Conservation (phyloP, 2,797 vertebrate species). For the Oophaga sylvatica region DNA sequence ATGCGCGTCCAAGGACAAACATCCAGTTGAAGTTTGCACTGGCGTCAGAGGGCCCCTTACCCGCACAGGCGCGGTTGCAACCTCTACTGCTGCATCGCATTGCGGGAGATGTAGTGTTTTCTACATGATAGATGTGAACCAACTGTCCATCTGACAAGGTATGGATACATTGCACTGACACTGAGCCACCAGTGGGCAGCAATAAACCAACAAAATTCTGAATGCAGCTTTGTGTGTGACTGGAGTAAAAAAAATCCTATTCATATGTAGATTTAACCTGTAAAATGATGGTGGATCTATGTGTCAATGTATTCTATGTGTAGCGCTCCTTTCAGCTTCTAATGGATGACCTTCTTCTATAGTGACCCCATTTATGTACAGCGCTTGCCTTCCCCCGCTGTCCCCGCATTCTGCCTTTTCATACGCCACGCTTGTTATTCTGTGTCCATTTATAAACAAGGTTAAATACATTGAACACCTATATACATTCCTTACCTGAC, state of each 20-base stretch:
- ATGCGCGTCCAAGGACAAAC: too few relatives aligned
- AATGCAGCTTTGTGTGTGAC: not conserved
- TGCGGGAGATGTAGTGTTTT: not conserved
- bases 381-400: not conserved
- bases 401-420: not conserved
- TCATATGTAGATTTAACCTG: not conserved
- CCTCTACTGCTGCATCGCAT: not conserved
- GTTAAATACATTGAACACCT: constrained; percentile 9
- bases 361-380: not conserved
- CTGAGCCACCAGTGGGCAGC: not conserved
- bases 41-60: too few relatives aligned
- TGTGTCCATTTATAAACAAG: constrained; percentile 15
- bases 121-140: not conserved
- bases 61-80: too few relatives aligned
- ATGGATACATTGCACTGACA: not conserved
- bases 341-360: constrained; percentile 7
- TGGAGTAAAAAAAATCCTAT: not conserved
- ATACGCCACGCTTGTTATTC: not conserved
- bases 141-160: not conserved
- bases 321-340: not conserved
- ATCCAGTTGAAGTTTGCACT: too few relatives aligned
- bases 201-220: not conserved
- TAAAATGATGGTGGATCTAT: not conserved
- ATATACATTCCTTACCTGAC: not conserved
- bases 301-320: not conserved